Evolutionary conservation across 2,797 vertebrate species (phyloP), one percentile per base, ranked within the genome.

Genomic region (Lacerta agilis): DNA sequence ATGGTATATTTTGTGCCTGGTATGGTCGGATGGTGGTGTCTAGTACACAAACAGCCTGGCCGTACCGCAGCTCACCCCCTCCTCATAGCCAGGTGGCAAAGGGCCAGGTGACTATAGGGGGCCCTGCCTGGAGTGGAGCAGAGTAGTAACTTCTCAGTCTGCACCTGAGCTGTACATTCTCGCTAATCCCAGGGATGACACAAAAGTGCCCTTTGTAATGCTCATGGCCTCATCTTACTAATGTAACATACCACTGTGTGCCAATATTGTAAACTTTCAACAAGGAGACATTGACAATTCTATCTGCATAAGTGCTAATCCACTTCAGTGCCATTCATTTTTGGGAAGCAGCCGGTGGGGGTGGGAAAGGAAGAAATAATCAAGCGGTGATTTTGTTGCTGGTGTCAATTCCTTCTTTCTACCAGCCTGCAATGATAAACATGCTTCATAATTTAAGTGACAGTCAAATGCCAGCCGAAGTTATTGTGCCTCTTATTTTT

Each of bases 391-490:
- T 36, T 67, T 36, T 81, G 29, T 87, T 76, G 36, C 67, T 80
- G 18, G 29, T 55, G 8, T 55, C n/a, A 64, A 2, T 66, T 41
- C 11, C 49, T 17, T 9, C 1, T 72, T 72, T 49, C 43, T 82
- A 23, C 58, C 36, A 82, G 8, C 73, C 10, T 77, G 43, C 8
- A 45, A 67, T 45, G 61, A 58, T 55, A 83, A 49, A 77, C 17
- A 10, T 55, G n/a, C 76, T 79, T 67, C 38, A 72, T 81, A 75
- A 87, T 82, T 76, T 75, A 75, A 76, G 66, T 45, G 49, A 64
- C 29, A 82, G 29, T 66, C 25, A 73, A 86, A 79, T 79, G 43
- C n/a, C 85, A 86, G 38, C 20, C 9, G 8, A 81, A 75, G 49
- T 64, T 1, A 75, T 20, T 82, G 33, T 61, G 55, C 36, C 29